Percentiles rank a stretch among this genome's conserved stretches.
These are phyloP conservation scores for Zaprionus africanus DNA, from an alignment of 1,140 invertebrate genomes.

Conservation along the genomic window DNA sequence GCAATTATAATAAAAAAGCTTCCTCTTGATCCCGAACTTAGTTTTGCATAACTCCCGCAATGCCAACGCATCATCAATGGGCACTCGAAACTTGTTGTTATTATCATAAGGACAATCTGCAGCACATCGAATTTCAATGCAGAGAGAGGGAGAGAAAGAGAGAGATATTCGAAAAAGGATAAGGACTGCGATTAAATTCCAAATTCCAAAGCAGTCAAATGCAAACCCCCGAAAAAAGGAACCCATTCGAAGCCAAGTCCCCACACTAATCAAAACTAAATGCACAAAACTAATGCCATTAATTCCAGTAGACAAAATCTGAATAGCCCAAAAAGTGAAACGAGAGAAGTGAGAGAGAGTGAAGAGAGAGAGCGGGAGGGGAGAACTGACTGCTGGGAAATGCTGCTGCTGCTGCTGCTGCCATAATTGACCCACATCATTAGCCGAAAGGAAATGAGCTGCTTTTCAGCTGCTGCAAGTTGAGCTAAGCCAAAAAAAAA, in stretches of 20 bases:
- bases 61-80: slow-evolving; percentile 27
- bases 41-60: slow-evolving; percentile 39
- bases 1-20: slow-evolving; percentile 41
- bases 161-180: slow-evolving; percentile 20
- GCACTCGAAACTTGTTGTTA: slow-evolving; percentile 34
- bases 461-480: slow-evolving; percentile 56
- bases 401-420: slow-evolving; percentile 61
- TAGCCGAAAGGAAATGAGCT: slow-evolving; percentile 81
- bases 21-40: slow-evolving; percentile 24
- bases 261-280: slow-evolving; percentile 77
- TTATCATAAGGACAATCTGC: slow-evolving; percentile 52
- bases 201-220: slow-evolving; percentile 43
- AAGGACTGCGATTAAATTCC: slow-evolving; percentile 20
- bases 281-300: slow-evolving; percentile 82
- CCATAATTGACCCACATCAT: slow-evolving; percentile 82
- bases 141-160: not conserved
- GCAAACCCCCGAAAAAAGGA: slow-evolving; percentile 51
- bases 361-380: slow-evolving; percentile 4
- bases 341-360: slow-evolving; percentile 9
- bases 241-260: slow-evolving; percentile 32
- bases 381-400: slow-evolving; percentile 22
- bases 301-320: slow-evolving; percentile 81
- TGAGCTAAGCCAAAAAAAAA: slow-evolving; percentile 44
- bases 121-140: slow-evolving; percentile 42
- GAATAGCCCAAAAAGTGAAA: slow-evolving; percentile 54